Evolutionary conservation across 2,797 vertebrate species (phyloP), one percentile per base, ranked within the genome.

Genomic region (Lemur catta): DNA sequence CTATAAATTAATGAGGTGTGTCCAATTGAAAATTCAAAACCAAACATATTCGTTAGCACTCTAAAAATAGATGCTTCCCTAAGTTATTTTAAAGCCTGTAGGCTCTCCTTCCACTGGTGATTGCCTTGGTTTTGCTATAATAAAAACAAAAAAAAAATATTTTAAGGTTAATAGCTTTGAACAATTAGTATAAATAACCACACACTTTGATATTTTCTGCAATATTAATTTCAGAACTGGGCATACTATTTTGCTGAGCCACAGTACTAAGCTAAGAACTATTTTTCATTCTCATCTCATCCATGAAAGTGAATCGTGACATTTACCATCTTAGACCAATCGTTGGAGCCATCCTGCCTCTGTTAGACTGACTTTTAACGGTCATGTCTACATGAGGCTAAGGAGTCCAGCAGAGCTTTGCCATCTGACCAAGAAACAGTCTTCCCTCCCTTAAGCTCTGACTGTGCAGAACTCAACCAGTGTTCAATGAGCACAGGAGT

Each of bases 181-280:
- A 97, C 94, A 97, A 97, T 97, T 97, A 97, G 89, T 93, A 94
- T 96, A 97, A 97, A 97, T 96, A 97, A 97, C 89, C 76, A n/a
- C 93, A 79, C 61, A 92, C 91, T 95, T 95, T 55, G 63, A 97
- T 95, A 93, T 96, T 98, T 97, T 97, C 94, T 97, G 86, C 93
- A 94, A 94, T 96, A 96, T 96, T 97, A 97, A 97, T 97, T 97
- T 90, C 84, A 76, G 96, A 93, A 95, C 93, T 7, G 55, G 93
- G 86, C 43, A 41, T 41, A 50, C 74, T 43, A 71, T 93, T 96
- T 72, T 85, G 93, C 93, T 92, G 65, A 96, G 84, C 82, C 95
- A 93, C 50, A 90, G 10, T 20, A 59, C 61, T 33, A 78, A 67
- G 59, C n/a, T 61, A 69, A 20, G 38, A 97, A 74, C 82, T 89